Evolutionary conservation across 2,797 vertebrate genomes (phyloP), one percentile per base, ranked within the genome.

Genomic region (Micropoecilia bifurca): DNA sequence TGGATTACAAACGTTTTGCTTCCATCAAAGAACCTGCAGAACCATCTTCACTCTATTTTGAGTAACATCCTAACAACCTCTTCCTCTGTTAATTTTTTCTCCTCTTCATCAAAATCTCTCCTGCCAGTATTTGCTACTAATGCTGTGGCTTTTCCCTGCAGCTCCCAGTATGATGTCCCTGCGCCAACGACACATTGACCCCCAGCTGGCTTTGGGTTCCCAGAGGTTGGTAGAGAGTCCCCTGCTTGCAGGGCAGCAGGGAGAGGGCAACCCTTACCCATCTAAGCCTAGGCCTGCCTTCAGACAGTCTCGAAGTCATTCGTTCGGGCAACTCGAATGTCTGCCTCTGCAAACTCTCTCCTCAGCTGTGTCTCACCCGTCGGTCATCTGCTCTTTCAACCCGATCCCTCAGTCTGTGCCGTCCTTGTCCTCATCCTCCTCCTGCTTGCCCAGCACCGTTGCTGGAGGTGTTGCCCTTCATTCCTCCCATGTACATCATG

Each of bases 221-320:
- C 98, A 99, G 97, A 99, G 98, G 98, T 99, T 99, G 97, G 98
- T 99, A 98, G 98, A 99, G 95, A 93, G 96, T 88, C 95, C 96
- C 85, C 94, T 94, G 57, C 88, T 88, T 90, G 85, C 80, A 2
- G 92, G 95, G 89, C 94, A 95, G 78, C 94, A 92, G 81, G 96
- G 95, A 53, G 93, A 96, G 85, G 95, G 93, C 77, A 89, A 90
- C 77, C 82, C 92, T 14, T 93, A 93, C 86, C 95, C 91, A 14
- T 78, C 93, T 90, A 95, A 96, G 91, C 86, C 97, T 74, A 95
- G 96, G 92, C 89, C 93, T 39, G 85, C 96, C 75, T 89, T 97
- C 87, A 95, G 96, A 80, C 96, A 96, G 91, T 96, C 96, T 68
- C 96, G 95, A 94, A 98, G 97, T 95, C 97, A 97, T 79, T 97